Evolutionary conservation across 35 echinoderm and acorn worm genomes (phyloP).

Genomic region (Ophiothrix spiculata): DNA sequence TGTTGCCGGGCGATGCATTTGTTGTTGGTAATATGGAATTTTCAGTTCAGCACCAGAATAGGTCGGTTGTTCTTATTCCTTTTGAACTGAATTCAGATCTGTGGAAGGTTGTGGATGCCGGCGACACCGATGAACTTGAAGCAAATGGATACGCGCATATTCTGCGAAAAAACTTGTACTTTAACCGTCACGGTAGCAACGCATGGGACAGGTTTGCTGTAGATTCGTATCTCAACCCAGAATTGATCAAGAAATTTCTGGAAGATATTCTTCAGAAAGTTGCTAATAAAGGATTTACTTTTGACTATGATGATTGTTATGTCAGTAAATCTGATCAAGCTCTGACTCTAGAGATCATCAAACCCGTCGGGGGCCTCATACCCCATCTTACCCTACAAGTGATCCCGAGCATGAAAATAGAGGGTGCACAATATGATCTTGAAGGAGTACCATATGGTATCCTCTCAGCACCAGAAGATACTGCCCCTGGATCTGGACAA

Average conservation of each 20-base stretch:
- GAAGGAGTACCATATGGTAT: background rate
- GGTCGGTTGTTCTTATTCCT: constrained; percentile 13
- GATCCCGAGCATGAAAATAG: background rate
- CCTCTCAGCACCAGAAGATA: background rate
- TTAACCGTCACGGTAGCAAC: constrained; percentile 29
- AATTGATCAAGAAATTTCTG: constrained; percentile 23
- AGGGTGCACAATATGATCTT: background rate
- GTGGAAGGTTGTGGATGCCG: constrained; percentile 40
- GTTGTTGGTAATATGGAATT: background rate
- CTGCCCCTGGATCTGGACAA: background rate
- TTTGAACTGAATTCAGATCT: constrained; percentile 23
- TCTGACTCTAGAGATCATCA: constrained; percentile 5
- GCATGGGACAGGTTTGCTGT: constrained; percentile 42
- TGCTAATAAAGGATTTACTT: background rate
- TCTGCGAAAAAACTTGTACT: constrained; percentile 22
- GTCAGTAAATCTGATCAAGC: constrained; percentile 7
- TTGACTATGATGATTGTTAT: background rate
- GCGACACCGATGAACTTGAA: constrained; percentile 20
- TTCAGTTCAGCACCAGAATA: background rate
- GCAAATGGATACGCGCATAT: constrained; percentile 31
- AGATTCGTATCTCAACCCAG: constrained; percentile 39
- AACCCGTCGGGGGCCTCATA: background rate
- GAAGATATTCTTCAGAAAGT: background rate
- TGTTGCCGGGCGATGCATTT: background rate
- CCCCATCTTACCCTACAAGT: constrained; percentile 7